Base-by-base conservation (phyloP, 1,140 invertebrate genomes). In the Melitaea cinxia region DNA sequence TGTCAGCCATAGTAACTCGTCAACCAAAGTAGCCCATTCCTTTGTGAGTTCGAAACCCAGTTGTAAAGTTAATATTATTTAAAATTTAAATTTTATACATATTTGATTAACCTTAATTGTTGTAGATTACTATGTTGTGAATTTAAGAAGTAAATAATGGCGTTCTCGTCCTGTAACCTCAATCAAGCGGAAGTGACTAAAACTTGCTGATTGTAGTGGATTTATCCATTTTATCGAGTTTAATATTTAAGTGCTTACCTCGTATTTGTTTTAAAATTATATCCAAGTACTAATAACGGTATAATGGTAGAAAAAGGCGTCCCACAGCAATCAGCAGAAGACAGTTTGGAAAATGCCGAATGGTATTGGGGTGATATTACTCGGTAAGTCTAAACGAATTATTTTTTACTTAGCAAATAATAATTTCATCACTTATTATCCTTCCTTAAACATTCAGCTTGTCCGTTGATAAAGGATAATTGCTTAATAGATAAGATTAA, bases 351-450 rank as follows among this genome's bases (percentile, higher is more conserved):
- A 77, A 89, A 90, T 72, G 87, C 88, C 28, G 89, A 91, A 70
- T 92, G 91, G 91, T 92, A 91, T 70, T 92, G 91, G 91, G 91
- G 91, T 52, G 88, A 91, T 74, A 92, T 92, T 66, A 89, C 90
- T 54, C 78, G 91, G 91, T 92, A 80, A 77, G 77, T 45, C 12
- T 45, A 45, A 42, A 6, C 4, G 17, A 47, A 4, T 4, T 26
- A 17, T 58, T 45, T 14, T 2, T 33, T 33, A 10, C n/a, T 2
- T 7, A 33, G 0, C n/a, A n/a, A n/a, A n/a, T n/a, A n/a, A n/a
- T 7, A 28, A 28, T 28, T 28, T 28, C 3, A 28, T 28, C 7
- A 4, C 7, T 28, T 28, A 28, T 7, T 4, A 28, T 28, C 7
- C 26, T 4, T 28, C 7, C 7, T 28, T 28, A 28, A 28, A 28